phyloP scores from a whole-genome alignment of 2,888 invertebrate genomes.

The Caenorhabditis plicata region DNA sequence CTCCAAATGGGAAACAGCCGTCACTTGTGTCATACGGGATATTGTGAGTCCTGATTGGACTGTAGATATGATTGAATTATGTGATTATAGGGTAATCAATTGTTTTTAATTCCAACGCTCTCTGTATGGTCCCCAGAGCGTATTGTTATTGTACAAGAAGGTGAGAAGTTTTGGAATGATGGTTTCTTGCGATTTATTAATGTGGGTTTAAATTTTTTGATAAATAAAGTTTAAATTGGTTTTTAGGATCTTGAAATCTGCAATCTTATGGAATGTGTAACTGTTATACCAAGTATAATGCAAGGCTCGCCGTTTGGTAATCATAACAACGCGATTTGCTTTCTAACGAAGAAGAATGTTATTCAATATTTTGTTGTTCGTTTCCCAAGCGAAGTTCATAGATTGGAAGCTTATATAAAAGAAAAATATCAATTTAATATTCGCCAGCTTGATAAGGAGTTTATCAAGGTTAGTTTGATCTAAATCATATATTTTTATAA shows the following conservation, averaged over 20 bases:
- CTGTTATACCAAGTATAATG: slow-evolving; percentile 3
- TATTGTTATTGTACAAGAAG: slow-evolving; percentile 50
- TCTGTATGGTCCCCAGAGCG: not conserved
- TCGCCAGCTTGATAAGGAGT: not conserved
- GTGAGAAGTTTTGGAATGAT: slow-evolving; percentile 52
- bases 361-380: slow-evolving; percentile 22
- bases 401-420: slow-evolving; percentile 1
- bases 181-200: slow-evolving; percentile 56
- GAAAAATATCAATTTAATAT: too few species aligned
- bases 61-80: not conserved
- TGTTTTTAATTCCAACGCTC: slow-evolving; percentile 7
- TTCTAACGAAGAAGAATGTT: not conserved
- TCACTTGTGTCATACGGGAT: slow-evolving; percentile 4
- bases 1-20: slow-evolving; percentile 4
- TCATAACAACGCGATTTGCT: slow-evolving; percentile 5
- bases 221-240: not conserved
- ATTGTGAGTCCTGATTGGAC: not conserved
- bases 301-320: slow-evolving; percentile 2
- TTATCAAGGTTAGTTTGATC: not conserved
- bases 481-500: too few species aligned
- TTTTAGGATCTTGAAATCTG: not conserved
- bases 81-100: not conserved
- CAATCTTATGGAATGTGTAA: not conserved
- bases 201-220: slow-evolving; percentile 11
- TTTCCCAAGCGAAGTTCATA: slow-evolving; percentile 7